These are phyloP conservation scores for Dipodomys merriami DNA, from an alignment of 2,113 vertebrate genomes.

Conservation along the genomic window DNA sequence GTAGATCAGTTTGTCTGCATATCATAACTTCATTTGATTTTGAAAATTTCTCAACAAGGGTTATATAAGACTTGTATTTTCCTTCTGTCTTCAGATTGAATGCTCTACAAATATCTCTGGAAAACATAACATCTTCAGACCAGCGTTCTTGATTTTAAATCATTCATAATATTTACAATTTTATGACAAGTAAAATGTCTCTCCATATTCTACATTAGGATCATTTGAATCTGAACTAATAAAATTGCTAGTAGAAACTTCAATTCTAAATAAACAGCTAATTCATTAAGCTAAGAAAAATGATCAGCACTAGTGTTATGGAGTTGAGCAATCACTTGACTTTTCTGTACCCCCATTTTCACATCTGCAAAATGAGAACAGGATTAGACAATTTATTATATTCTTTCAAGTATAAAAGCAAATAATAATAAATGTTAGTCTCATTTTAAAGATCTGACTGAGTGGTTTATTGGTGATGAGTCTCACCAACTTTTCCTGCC, in stretches of 20 bases:
- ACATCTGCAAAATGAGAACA: constrained; percentile 43
- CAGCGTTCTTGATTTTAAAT: constrained; percentile 25
- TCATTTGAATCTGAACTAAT: constrained; percentile 44
- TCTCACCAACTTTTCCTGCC: no score
- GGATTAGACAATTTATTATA: constrained; percentile 36
- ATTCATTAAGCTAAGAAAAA: not conserved
- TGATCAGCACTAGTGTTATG: not conserved
- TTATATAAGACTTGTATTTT: constrained; percentile 19
- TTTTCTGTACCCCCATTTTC: constrained; percentile 44
- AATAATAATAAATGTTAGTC: not conserved
- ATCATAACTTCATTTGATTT: constrained; percentile 27
- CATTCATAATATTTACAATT: not conserved
- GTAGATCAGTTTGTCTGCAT: constrained; percentile 16
- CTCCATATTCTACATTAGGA: not conserved
- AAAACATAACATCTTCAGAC: constrained; percentile 20
- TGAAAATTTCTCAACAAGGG: constrained; percentile 50
- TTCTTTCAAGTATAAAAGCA: constrained; percentile 46
- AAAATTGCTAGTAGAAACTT: constrained; percentile 35
- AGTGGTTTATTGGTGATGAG: no score
- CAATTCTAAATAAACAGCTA: constrained; percentile 36
- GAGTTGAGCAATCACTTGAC: not conserved
- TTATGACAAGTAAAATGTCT: not conserved
- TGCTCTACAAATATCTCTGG: not conserved
- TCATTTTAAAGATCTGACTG: constrained; percentile 49
- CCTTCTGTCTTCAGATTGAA: constrained; percentile 30